Evolutionary conservation across 2,797 vertebrate genomes (phyloP), one percentile per base, ranked within the genome.

Genomic region (Balearica regulorum): DNA sequence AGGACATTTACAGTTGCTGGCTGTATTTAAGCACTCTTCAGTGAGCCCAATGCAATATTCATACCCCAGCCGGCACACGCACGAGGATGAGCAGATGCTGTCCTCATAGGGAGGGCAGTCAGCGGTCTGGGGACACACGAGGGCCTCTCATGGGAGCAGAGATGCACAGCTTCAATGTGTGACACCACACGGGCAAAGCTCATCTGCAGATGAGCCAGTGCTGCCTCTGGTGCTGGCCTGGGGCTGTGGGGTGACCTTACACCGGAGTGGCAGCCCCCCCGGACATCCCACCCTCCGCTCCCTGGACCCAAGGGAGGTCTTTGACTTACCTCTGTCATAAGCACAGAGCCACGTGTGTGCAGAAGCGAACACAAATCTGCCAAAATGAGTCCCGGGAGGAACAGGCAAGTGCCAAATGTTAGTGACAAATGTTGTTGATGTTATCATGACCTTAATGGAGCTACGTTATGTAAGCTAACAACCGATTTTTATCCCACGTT

Each of bases 21-120:
- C 28, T 41, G 31, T 55, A 37, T 87, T 82, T 92, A 85, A 64
- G 26, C 54, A 64, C 33, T 71, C 71, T 41, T 58, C 62, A 64
- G 62, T 60, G 80, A 92, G 37, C 35, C 8, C 64, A 35, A 25
- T 68, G 71, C 28, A 76, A 60, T 66, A 83, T 85, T 88, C 64
- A 85, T 75, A 21, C 21, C 29, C 44, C 44, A 83, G 25, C 35
- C 1, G 0, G 60, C 0, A 1, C 2, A 1, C 3, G 2, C 72
- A 62, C 0, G 0, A 70, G 29, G 69, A 51, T 22, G 57, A 89
- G 29, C 54, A 80, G 54, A 25, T 5, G 4, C 17, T 77, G 35
- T 28, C 35, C 46, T 72, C 2, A 0, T 2, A 46, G 26, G 15
- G 21, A 89, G 33, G 16, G 5, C 9, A 21, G 9, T 46, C 51